Base-by-base conservation (phyloP, 1,140 invertebrate genomes). In the Diabrotica virgifera region DNA sequence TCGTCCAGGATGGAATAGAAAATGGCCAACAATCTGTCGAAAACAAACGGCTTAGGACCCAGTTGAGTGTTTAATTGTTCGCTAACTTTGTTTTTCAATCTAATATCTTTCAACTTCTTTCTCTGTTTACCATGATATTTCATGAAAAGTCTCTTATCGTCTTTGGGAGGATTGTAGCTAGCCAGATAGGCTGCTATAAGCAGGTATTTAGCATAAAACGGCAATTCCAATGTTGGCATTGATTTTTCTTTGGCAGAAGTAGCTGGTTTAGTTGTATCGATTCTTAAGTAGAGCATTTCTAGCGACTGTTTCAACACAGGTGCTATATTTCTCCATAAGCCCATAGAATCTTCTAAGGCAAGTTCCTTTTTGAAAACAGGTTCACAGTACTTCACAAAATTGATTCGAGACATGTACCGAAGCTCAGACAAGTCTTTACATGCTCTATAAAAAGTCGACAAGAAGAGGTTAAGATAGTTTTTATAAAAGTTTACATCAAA, bases 1-100 rank as follows among this genome's bases (percentile, higher is more conserved):
- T 93, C 90, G 55, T 94, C 90, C 11, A 94, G 80, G 70, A 97
- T 95, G 0, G 91, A 88, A 81, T 94, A 96, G 80, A 96, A 97
- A 71, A 97, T 96, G 5, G 93, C 92, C 57, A 97, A 78, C 72
- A 97, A 80, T 61, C 95, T 83, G 75, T 95, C 90, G 12, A 97
- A 81, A 2, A 86, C 86, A 75, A 97, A 96, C 0, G 84, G 80
- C 78, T 92, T 91, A 0, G 94, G 94, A 0, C 92, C 92, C 9
- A 89, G 77, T 10, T 84, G 82, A n/a, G 80, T 83, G 57, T 81
- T 85, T 56, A 85, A 71, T 77, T 85, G 80, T 50, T 83, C 82
- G 0, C 77, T 66, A n/a, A 80, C 79, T 80, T 73, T 80, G 71
- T 74, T 85, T 82, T 77, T 86, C 79, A 64, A 72, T 59, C 74